Evolutionary conservation across 2,888 invertebrate genomes (phyloP), one percentile per base, ranked within the genome.

Genomic region (Apamea monoglypha): DNA sequence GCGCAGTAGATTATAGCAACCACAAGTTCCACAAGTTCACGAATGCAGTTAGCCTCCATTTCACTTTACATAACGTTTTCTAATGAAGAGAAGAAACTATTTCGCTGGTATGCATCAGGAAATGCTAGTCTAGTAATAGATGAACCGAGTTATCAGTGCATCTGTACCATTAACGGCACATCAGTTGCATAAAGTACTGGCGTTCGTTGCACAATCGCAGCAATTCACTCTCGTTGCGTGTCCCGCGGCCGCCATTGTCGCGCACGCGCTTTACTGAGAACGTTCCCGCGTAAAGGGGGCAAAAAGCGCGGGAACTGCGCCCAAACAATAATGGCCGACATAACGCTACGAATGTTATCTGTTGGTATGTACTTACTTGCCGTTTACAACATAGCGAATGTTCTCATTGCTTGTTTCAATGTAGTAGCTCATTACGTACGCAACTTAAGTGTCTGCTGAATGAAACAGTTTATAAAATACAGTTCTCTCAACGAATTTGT

Each of bases 261-360:
- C 95, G 94, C 96, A 95, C 95, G 96, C 95, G 96, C 94, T 94
- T 93, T 94, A 93, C 95, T 96, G 97, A 94, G 97, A 97, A 96
- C 93, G 93, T 97, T 97, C 97, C 96, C 97, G 96, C 96, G 96
- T 93, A 94, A 94, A 92, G 91, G 83, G 88, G 91, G 93, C 95
- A 96, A 97, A 97, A 97, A 96, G 95, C 97, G 96, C 96, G 97
- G 96, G 97, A 97, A 96, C 95, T 90, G 85, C 91, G 88, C 91
- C 91, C 87, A 92, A 94, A 95, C 95, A 96, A 96, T 96, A 95
- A 96, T 95, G 94, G 94, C 95, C 95, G 95, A 96, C 96, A 96
- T 96, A 96, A 96, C 95, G 94, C 95, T 94, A 94, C 95, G 91
- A 95, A 96, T 96, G 95, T 95, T 96, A 96, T 96, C 96, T 96